Conservation (phyloP, 2,797 vertebrate genomes). For the Sphenodon punctatus region DNA sequence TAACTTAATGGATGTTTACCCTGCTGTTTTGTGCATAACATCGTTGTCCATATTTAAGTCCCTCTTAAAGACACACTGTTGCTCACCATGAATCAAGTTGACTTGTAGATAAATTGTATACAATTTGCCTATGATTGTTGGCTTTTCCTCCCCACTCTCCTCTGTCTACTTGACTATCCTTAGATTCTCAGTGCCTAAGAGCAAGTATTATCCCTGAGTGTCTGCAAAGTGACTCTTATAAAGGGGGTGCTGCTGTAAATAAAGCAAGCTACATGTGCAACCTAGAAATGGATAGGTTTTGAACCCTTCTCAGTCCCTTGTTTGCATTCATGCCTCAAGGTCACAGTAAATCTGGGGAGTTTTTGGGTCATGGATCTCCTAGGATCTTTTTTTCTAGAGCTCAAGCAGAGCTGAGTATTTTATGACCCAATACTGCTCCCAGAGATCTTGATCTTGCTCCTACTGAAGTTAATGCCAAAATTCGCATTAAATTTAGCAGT, state of each 20-base stretch:
- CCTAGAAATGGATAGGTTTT: neutral
- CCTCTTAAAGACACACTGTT: slow-evolving; percentile 41
- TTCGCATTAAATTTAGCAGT: too few relatives aligned
- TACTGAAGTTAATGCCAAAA: too few relatives aligned
- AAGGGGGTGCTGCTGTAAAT: too few relatives aligned
- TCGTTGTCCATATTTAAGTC: slow-evolving; percentile 52
- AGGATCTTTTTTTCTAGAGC: slow-evolving; percentile 41
- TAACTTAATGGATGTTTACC: slow-evolving; percentile 56
- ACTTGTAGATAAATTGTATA: slow-evolving; percentile 33
- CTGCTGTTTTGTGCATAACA: slow-evolving; percentile 53
- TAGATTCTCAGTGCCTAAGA: slow-evolving; percentile 12
- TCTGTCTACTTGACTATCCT: slow-evolving; percentile 8
- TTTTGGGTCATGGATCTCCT: slow-evolving; percentile 32
- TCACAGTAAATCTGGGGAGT: slow-evolving; percentile 28
- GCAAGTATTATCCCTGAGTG: neutral
- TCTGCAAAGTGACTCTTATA: slow-evolving; percentile 13
- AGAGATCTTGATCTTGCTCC: too few relatives aligned
- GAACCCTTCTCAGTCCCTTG: neutral
- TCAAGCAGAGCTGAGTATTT: slow-evolving; percentile 28
- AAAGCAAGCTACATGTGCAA: neutral
- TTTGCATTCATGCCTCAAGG: slow-evolving; percentile 2
- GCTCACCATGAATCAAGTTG: slow-evolving; percentile 55
- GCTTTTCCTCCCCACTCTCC: slow-evolving; percentile 16
- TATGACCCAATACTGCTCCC: too few relatives aligned
- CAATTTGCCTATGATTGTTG: slow-evolving; percentile 59